Conservation (phyloP, 2,888 invertebrate genomes). For the Pseudoips prasinana region DNA sequence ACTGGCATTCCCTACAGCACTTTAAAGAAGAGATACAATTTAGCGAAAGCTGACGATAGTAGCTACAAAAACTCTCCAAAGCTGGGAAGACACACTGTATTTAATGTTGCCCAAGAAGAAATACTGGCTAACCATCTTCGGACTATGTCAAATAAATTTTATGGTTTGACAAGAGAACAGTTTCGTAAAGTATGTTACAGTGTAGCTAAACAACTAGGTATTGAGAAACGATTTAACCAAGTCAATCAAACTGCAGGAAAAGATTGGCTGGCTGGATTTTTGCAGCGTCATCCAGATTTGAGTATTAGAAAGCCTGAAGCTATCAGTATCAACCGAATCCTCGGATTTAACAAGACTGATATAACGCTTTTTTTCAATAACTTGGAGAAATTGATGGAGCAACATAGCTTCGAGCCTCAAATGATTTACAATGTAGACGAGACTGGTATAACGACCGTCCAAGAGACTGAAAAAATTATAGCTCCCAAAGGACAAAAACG, state of each 20-base stretch:
- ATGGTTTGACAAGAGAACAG: conserved; percentile 2
- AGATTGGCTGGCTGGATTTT: conserved; percentile 29
- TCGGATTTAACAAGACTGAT: conserved; percentile 37
- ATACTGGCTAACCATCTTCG: not conserved
- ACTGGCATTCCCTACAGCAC: not conserved
- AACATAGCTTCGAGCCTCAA: conserved; percentile 26
- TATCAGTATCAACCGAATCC: conserved; percentile 33
- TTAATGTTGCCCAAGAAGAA: not conserved
- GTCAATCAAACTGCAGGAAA: too few relatives aligned
- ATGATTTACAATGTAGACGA: conserved; percentile 54
- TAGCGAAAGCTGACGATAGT: not conserved
- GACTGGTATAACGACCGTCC: too few relatives aligned
- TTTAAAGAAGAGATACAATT: too few relatives aligned
- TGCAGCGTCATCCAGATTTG: conserved; percentile 15
- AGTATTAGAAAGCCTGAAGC: conserved; percentile 33
- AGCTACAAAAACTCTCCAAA: not conserved
- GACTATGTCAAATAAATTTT: conserved; percentile 1
- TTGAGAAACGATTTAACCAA: conserved; percentile 23
- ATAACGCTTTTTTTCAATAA: conserved; percentile 28
- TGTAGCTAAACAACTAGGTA: not conserved
- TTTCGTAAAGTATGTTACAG: conserved; percentile 1
- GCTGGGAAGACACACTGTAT: not conserved
- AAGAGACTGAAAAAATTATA: too few relatives aligned
- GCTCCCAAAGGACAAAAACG: too few relatives aligned
- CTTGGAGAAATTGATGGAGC: conserved; percentile 27